phyloP scores from a whole-genome alignment of 1,140 invertebrate species.

The Brachionus plicatilis region DNA sequence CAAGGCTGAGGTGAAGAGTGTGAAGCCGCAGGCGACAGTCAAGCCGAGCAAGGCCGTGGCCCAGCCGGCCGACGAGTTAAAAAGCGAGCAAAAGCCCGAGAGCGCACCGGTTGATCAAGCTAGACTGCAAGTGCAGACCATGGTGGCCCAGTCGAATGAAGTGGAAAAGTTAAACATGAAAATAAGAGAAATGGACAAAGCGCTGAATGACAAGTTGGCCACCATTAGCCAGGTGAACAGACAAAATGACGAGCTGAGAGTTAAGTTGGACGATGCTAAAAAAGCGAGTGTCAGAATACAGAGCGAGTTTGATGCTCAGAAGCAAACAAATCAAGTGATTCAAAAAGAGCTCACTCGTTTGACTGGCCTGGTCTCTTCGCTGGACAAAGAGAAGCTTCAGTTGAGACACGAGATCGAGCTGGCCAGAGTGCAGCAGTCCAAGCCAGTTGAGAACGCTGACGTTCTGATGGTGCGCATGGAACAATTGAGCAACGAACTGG shows the following conservation, averaged over 20 bases:
- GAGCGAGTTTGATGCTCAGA: not conserved
- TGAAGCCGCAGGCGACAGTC: slow-evolving; percentile 3
- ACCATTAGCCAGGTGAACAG: not conserved
- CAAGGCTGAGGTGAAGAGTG: not conserved
- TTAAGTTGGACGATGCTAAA: not conserved
- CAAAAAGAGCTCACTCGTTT: slow-evolving; percentile 19
- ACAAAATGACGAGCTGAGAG: not conserved
- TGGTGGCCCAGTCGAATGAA: not conserved
- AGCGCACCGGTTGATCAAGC: not conserved
- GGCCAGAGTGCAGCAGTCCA: not conserved
- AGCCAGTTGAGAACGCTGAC: not conserved
- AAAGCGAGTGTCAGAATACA: not conserved
- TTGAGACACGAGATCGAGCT: not conserved
- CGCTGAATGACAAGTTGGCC: not conserved
- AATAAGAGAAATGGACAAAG: not conserved
- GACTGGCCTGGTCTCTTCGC: not conserved
- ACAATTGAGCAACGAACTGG: not conserved
- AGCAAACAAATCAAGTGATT: slow-evolving; percentile 19
- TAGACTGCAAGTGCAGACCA: not conserved
- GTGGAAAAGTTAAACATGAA: not conserved
- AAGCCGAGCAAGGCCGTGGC: not conserved
- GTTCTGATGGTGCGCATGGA: not conserved
- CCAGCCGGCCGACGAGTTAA: not conserved
- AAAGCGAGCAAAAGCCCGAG: not conserved
- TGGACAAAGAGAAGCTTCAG: slow-evolving; percentile 6